phyloP scores from a whole-genome alignment of 2,113 vertebrate genomes.

The Xenopus tropicalis region UCB_Xtro_10.0 CM004452.2:36155501-36156000 shows the following conservation, averaged over 20 bases:
- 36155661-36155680: not conserved
- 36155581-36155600: no score
- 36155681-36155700: constrained; percentile 60
- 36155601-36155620: no score
- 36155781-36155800: constrained; percentile 52
- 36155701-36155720: constrained; percentile 54
- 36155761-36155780: constrained; percentile 58
- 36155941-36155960: constrained; percentile 45
- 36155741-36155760: constrained; percentile 65
- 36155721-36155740: constrained; percentile 63
- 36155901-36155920: constrained; percentile 58
- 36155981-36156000: constrained; percentile 57
- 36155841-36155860: constrained; percentile 49
- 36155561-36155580: no score
- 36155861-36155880: constrained; percentile 46
- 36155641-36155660: not conserved
- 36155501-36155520: no score
- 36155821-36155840: constrained; percentile 50
- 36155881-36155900: constrained; percentile 62
- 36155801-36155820: constrained; percentile 58
- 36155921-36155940: constrained; percentile 59
- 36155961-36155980: constrained; percentile 47
- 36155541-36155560: no score
- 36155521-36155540: no score
- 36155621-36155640: no score